These are phyloP conservation scores for Pangasius mekongensis DNA, from an alignment of 2,797 vertebrate species.

Conservation along the genomic window DNA sequence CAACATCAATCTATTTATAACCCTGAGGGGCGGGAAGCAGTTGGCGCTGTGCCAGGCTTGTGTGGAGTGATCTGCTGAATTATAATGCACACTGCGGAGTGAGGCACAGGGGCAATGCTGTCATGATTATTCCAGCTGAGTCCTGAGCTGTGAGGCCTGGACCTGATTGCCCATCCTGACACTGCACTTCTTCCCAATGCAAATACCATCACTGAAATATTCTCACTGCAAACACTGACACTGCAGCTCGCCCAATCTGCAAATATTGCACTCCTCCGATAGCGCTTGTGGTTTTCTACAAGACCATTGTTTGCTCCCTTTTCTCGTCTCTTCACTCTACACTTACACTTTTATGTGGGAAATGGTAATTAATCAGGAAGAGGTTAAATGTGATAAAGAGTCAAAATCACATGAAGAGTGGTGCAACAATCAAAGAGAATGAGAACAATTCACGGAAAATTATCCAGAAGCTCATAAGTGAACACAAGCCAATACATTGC, in stretches of 20 bases:
- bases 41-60: slow-evolving; percentile 48
- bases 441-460: slow-evolving; percentile 18
- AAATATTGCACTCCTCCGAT: not conserved
- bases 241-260: not conserved
- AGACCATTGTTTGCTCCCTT: not conserved
- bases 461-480: not conserved
- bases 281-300: not conserved
- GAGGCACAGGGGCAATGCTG: slow-evolving; percentile 58
- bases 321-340: not conserved
- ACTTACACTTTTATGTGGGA: not conserved
- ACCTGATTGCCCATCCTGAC: slow-evolving; percentile 71
- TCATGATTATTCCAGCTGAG: slow-evolving; percentile 69
- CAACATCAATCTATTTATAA: slow-evolving; percentile 59
- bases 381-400: not conserved
- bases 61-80: slow-evolving; percentile 50
- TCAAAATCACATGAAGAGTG: not conserved
- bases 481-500: not conserved
- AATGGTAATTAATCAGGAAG: slow-evolving; percentile 24
- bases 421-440: not conserved
- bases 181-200: slow-evolving; percentile 63
- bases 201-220: slow-evolving; percentile 58
- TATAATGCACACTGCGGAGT: slow-evolving; percentile 44
- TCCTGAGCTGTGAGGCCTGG: slow-evolving; percentile 39
- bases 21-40: slow-evolving; percentile 51
- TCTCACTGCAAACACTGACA: not conserved